Evolutionary conservation across 2,888 invertebrate species (phyloP), one percentile per base, ranked within the genome.

Genomic region (Clivina fossor): DNA sequence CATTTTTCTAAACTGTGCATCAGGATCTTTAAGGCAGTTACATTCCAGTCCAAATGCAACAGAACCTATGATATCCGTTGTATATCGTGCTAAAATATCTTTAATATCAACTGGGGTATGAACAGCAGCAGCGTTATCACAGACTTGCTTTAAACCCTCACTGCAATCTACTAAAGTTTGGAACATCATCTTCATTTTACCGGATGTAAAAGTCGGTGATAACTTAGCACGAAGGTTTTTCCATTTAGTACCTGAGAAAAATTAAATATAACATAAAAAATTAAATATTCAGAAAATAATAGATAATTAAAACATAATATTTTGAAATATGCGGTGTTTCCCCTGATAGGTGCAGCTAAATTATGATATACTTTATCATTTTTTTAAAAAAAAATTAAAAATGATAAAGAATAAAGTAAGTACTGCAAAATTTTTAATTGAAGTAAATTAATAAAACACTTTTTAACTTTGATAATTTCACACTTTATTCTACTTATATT

Each of bases 141-240:
- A 53, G 11, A 53, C 37, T 11, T 16, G 4, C 15, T 24, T 16
- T 32, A 55, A 13, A 18, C 32, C 55, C 7, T 46, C 47, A 30
- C 47, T 47, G 22, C 55, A 55, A 19, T 55, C 47, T 7, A 47
- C 40, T 16, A 55, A 20, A 18, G 47, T 55, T 40, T 46, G 55
- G 33, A 55, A 55, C 55, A 55, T 55, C 46, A 55, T 47, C 28
- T 55, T 55, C 46, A 55, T 46, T 47, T 55, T 55, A 13, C 55
- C 55, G 7, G 55, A 55, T 9, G 55, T 55, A 28, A 55, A 55
- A 4, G 55, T 55, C 20, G 55, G 55, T 4, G 47, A 40, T 30
- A 55, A 11, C 22, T 55, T 55, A 5, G 47, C 46, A 3, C 55
- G 38, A 8, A 55, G 15, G 9, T 38, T 55, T 30, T 32, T 55